phyloP scores from a whole-genome alignment of 2,113 vertebrate species.

The Furnarius figulus region DNA sequence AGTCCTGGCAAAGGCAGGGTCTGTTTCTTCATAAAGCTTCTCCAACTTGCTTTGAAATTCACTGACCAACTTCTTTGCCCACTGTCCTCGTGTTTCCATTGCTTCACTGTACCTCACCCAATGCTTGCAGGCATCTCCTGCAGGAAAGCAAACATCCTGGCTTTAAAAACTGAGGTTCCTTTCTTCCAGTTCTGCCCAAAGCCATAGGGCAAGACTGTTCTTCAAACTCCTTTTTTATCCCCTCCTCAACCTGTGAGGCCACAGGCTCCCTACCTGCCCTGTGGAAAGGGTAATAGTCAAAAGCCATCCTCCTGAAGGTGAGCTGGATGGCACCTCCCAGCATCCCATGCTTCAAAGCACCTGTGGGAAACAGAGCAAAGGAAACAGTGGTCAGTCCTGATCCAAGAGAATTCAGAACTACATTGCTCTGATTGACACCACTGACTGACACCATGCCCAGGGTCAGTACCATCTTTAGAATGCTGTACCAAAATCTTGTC shows the following conservation, averaged over 20 bases:
- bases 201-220: neutral
- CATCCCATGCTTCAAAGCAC: conserved; percentile 79
- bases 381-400: neutral
- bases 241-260: neutral
- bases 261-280: conserved; percentile 81
- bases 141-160: neutral
- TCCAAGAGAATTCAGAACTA: neutral
- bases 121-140: conserved; percentile 87
- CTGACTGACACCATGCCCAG: neutral
- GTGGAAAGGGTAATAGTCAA: conserved; percentile 96
- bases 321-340: conserved; percentile 94
- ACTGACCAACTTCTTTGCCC: conserved; percentile 85
- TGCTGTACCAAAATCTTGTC: neutral
- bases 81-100: conserved; percentile 90
- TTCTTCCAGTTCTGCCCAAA: neutral
- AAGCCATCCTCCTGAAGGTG: conserved; percentile 91
- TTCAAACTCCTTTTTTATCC: neutral
- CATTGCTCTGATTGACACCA: neutral
- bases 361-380: conserved; percentile 60
- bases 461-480: neutral
- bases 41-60: conserved; percentile 86
- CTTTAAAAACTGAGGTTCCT: neutral
- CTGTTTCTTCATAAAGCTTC: conserved; percentile 67
- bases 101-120: conserved; percentile 91
- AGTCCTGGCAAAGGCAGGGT: conserved; percentile 29